Evolutionary conservation across 2,113 vertebrate genomes (phyloP).

Genomic region (Centropristis striata): DNA sequence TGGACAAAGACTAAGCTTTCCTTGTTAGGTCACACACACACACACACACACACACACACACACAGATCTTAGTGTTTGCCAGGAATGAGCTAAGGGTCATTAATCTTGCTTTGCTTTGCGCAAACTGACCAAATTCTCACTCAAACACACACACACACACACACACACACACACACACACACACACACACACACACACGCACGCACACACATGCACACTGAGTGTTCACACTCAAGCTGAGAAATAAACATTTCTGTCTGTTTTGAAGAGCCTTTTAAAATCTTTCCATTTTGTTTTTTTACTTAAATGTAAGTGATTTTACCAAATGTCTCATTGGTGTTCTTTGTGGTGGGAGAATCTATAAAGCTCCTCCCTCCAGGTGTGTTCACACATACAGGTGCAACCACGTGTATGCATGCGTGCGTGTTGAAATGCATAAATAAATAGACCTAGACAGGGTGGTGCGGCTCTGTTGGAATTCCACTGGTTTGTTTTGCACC

Average conservation of each 20-base stretch:
- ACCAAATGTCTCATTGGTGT: not conserved
- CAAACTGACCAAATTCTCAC: conserved; percentile 35
- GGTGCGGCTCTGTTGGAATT: conserved; percentile 1
- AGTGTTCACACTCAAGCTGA: not conserved
- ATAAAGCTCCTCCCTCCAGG: conserved; percentile 49
- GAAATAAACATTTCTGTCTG: not conserved
- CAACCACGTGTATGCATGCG: not conserved
- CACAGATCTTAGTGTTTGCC: conserved; percentile 45
- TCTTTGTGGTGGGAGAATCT: not conserved
- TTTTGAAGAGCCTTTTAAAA: conserved; percentile 15
- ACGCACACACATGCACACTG: not conserved
- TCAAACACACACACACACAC: conserved; percentile 16
- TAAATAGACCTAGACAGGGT: not conserved
- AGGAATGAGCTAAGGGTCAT: conserved; percentile 78
- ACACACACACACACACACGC: not conserved
- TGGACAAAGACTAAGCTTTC: conserved; percentile 47
- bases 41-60: conserved; percentile 47
- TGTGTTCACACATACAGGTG: conserved; percentile 43
- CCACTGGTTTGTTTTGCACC: conserved; percentile 18
- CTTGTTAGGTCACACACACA: conserved; percentile 68
- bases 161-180: not conserved
- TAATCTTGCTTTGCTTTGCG: conserved; percentile 73
- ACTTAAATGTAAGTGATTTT: no score
- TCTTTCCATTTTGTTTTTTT: conserved; percentile 20
- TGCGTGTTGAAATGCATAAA: not conserved